Conservation (phyloP, 2,888 invertebrate species). For the Drosophila borealis region DNA sequence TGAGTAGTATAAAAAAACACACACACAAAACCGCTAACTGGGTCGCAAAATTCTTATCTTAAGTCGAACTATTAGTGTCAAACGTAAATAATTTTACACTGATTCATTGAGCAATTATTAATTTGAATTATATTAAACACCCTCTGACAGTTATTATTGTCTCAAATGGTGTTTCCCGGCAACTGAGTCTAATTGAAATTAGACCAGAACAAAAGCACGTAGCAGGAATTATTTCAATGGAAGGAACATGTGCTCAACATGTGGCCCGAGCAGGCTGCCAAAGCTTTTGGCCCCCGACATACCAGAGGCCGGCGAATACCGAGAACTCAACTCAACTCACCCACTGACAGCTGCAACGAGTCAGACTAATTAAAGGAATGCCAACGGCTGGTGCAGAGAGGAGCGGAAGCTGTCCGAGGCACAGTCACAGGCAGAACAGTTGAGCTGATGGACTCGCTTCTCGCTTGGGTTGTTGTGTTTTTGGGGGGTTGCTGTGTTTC, state of each 20-base stretch:
- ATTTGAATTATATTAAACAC: conserved; percentile 6
- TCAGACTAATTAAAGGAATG: conserved; percentile 58
- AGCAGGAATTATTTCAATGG: conserved; percentile 30
- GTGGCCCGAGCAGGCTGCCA: conserved; percentile 40
- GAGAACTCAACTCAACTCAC: conserved; percentile 43
- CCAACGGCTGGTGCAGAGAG: not conserved
- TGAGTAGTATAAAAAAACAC: no score
- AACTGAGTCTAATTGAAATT: conserved; percentile 12
- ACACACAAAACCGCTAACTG: no score
- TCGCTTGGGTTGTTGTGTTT: not conserved
- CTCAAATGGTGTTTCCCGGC: conserved; percentile 23
- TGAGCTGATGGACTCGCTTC: conserved; percentile 36
- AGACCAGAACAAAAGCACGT: conserved; percentile 33
- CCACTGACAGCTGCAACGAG: conserved; percentile 55
- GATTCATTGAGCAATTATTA: conserved; percentile 18
- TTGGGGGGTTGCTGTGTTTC: conserved; percentile 26
- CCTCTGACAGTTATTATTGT: conserved; percentile 40
- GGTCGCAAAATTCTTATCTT: conserved; percentile 4
- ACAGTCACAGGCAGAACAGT: conserved; percentile 3
- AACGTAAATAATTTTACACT: conserved; percentile 6
- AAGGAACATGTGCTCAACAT: conserved; percentile 50
- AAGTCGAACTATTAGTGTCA: conserved; percentile 1
- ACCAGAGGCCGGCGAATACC: conserved; percentile 18
- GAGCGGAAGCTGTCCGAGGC: conserved; percentile 19
- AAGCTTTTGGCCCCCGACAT: conserved; percentile 6